These are phyloP conservation scores for Nemotelus pantherinus DNA, from an alignment of 2,888 invertebrate genomes.

Conservation along the genomic window DNA sequence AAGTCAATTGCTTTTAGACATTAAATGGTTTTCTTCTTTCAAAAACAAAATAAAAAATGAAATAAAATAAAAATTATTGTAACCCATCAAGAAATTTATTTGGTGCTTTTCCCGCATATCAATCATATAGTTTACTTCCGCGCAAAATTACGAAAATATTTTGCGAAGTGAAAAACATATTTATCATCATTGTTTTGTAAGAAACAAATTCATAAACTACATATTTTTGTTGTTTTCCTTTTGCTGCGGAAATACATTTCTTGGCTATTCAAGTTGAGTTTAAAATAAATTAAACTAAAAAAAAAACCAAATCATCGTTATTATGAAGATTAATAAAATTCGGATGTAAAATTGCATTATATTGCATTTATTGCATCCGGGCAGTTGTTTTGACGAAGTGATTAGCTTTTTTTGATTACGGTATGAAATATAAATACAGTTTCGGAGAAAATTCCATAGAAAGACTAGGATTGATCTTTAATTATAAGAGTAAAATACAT, in stretches of 20 bases:
- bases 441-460: neutral
- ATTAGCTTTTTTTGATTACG: neutral
- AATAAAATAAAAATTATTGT: neutral
- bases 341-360: neutral
- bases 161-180: conserved; percentile 1
- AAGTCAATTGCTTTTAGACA: conserved; percentile 39
- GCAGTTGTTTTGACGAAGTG: neutral
- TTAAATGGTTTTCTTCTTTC: conserved; percentile 6
- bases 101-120: too few relatives aligned
- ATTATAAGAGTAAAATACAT: conserved; percentile 3
- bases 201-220: conserved; percentile 30
- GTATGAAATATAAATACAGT: neutral
- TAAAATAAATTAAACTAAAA: conserved; percentile 9
- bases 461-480: conserved; percentile 31
- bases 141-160: neutral
- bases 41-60: conserved; percentile 23
- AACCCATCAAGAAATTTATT: too few relatives aligned
- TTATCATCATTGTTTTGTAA: conserved; percentile 12
- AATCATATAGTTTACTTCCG: too few relatives aligned
- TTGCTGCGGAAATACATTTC: conserved; percentile 27
- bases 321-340: conserved; percentile 19
- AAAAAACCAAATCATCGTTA: conserved; percentile 1
- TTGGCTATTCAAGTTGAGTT: conserved; percentile 4
- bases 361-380: neutral
- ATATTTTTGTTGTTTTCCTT: conserved; percentile 7